Base-by-base conservation (phyloP, 2,797 vertebrate genomes). In the Halcyon smyrnensis region DNA sequence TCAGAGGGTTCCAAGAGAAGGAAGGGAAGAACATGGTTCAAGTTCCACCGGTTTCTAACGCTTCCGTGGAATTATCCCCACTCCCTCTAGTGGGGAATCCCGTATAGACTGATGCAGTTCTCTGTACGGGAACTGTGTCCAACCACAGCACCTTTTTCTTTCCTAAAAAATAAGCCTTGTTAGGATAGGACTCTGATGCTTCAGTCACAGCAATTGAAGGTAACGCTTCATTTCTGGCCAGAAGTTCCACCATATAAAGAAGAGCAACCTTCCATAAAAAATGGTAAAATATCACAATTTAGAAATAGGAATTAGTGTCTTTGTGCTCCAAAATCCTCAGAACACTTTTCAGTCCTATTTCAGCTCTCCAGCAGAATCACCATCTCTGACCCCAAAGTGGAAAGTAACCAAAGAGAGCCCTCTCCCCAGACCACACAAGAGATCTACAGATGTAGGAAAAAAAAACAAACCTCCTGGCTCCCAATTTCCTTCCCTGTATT, bases 81-180 rank as follows among this genome's bases (percentile, higher is more conserved):
- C 96, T 96, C 96, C 96, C 96, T 95, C 96, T 97, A 71, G 85
- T 93, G 96, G 96, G 13, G 20, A 39, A 84, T 11, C 37, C 37
- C 37, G 53, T 2, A 37, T 15, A 67, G 15, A 62, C 5, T 17
- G 39, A n/a, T 79, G 45, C 53, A 62, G 30, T n/a, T 84, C 60
- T 20, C 70, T 57, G 11, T 1, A 23, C 1, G 34, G 63, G 43
- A 93, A 65, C 15, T 79, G 50, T 37, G 82, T 30, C 57, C 48
- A 90, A 90, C 7, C 5, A 50, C 53, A 32, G 17, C 1, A 11
- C 17, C 15, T 73, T 93, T 84, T 69, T 12, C 15, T 65, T 79
- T 69, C 34, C 51, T 64, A 90, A 87, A 79, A 82, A 74, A 82
- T 60, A 89, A 84, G 90, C n/a, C 5, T 0, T 30, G 48, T 25